Base-by-base conservation (phyloP, 2,113 vertebrate genomes). In the Aphyosemion australe region DNA sequence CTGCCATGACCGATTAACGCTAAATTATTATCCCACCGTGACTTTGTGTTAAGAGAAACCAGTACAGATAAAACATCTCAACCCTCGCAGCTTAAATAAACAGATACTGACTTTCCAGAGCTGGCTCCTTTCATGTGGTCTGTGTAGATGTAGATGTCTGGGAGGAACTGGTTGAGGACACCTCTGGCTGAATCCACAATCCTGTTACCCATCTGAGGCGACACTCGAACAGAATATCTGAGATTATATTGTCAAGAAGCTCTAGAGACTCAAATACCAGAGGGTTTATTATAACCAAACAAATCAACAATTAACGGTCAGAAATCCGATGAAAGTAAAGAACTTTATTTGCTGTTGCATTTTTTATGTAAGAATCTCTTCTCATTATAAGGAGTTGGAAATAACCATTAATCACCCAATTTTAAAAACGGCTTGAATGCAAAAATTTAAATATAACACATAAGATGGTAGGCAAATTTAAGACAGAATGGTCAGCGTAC, bases 111-210 rank as follows among this genome's bases (percentile, higher is more conserved):
- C 97, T 95, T 98, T 62, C 97, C 97, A 65, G 97, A 96, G 88
- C 69, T 95, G 73, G 81, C 32, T 2, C 97, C 97, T 63, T 98
- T 99, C 94, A 97, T 95, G 78, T 99, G 97, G 89, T 99, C 97
- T 0, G 97, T 98, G 86, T 96, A 92, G 78, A 99, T 98, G 83
- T 99, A 99, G 80, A 99, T 94, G 72, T 99, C 97, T 1, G 97
- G 97, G 26, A 99, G 85, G 66, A 98, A 98, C 78, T 94, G 93
- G 92, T 99, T 98, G 50, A 99, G 88, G 81, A 99, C 60, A 61
- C 94, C 88, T 70, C 97, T 93, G 59, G 96, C 93, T 10, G 97
- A 95, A 37, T 98, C 97, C 84, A 99, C 96, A 37, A 99, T 94
- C 84, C 97, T 93, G 88, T 98, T 99, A 21, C 94, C 94, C 88